phyloP scores from a whole-genome alignment of 2,888 invertebrate species.

The Ectobius pallidus region DNA sequence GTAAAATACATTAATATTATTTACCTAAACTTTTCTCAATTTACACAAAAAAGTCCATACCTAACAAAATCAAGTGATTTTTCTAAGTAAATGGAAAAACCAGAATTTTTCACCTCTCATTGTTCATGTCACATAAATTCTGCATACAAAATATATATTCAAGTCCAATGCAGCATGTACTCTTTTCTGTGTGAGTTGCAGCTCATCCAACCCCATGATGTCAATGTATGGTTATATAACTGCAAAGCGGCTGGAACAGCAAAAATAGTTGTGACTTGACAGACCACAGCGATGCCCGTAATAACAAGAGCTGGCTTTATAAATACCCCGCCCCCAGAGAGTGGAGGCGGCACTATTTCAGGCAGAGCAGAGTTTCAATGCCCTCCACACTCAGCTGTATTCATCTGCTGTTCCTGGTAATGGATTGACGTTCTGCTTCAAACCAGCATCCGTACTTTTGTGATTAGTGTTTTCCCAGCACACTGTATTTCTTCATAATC shows the following conservation, averaged over 20 bases:
- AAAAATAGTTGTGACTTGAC: not conserved
- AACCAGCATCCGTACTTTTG: not conserved
- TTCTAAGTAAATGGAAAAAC: too few species aligned
- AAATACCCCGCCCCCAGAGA: not conserved
- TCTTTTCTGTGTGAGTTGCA: too few species aligned
- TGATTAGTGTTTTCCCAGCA: not conserved
- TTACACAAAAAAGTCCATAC: too few species aligned
- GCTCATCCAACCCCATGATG: not conserved
- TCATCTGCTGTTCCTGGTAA: not conserved
- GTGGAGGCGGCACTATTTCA: not conserved
- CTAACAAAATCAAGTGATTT: too few species aligned
- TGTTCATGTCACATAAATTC: too few species aligned
- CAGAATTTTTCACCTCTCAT: too few species aligned
- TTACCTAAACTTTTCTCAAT: too few species aligned
- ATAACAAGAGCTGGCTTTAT: not conserved
- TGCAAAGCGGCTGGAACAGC: not conserved
- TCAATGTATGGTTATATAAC: not conserved
- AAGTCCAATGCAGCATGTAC: too few species aligned
- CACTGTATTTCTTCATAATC: too few species aligned
- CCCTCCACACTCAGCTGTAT: not conserved
- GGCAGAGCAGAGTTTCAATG: not conserved
- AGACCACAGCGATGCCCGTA: not conserved
- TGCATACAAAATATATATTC: too few species aligned
- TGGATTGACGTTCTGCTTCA: not conserved
- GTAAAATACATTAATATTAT: too few species aligned